Evolutionary conservation across 1,140 invertebrate genomes (phyloP).

Genomic region (Leptopilina clavipes): DNA sequence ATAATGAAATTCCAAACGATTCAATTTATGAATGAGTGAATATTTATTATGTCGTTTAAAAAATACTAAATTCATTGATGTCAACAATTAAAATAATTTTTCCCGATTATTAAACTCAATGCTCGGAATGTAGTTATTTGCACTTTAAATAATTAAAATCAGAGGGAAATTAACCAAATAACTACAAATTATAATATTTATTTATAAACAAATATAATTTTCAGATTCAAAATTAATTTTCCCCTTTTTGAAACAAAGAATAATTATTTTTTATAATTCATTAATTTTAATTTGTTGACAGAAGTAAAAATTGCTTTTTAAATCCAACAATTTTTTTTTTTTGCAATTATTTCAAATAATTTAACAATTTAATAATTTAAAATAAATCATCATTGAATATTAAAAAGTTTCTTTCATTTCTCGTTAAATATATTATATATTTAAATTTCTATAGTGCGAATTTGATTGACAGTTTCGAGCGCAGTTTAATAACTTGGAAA

Average conservation of each 20-base stretch:
- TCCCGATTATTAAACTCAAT: slow-evolving; percentile 1
- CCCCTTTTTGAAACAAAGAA: too few species aligned
- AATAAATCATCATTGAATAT: too few species aligned
- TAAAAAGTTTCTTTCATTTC: not conserved
- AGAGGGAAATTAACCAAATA: not conserved
- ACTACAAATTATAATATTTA: too few species aligned
- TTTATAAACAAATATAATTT: too few species aligned
- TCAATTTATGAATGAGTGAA: not conserved
- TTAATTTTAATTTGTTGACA: too few species aligned
- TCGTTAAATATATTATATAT: too few species aligned
- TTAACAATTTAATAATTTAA: too few species aligned
- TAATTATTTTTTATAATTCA: too few species aligned
- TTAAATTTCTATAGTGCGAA: not conserved
- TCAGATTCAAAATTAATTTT: too few species aligned
- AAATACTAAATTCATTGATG: slow-evolving; percentile 27
- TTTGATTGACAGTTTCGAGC: slow-evolving; percentile 25
- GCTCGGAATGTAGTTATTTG: not conserved
- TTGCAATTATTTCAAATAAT: too few species aligned
- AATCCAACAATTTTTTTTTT: too few species aligned
- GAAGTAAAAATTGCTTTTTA: too few species aligned
- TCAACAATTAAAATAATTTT: slow-evolving; percentile 19
- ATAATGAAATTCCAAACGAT: not conserved
- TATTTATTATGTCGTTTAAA: slow-evolving; percentile 9
- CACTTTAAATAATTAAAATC: not conserved
- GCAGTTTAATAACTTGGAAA: slow-evolving; percentile 22